Percentiles rank a stretch among this genome's conserved stretches.
Evolutionary conservation across 1,140 invertebrate genomes (phyloP).

Genomic region (Zaprionus ghesquierei): DNA sequence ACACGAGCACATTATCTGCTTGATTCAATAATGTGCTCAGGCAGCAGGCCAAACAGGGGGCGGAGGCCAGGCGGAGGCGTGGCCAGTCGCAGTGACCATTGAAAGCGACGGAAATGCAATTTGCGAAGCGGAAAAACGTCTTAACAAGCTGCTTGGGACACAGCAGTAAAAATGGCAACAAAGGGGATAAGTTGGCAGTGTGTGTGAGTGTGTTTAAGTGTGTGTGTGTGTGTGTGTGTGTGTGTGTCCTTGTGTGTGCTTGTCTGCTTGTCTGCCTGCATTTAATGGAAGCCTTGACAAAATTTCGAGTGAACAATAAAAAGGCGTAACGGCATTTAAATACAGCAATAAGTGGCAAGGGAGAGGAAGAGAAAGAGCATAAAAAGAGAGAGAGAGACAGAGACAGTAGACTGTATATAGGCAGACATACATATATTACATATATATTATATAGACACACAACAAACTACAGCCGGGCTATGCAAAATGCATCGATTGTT

Average conservation of each 20-base stretch:
- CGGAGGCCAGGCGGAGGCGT: neutral
- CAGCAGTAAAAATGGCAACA: constrained; percentile 15
- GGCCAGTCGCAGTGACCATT: constrained; percentile 29
- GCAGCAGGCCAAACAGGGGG: neutral
- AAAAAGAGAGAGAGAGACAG: too few relatives aligned
- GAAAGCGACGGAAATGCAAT: constrained; percentile 68
- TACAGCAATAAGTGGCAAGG: neutral
- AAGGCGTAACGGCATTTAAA: constrained; percentile 63
- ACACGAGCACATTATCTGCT: constrained; percentile 51
- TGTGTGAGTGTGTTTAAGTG: neutral
- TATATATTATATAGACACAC: neutral
- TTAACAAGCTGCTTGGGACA: constrained; percentile 58
- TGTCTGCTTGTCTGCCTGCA: constrained; percentile 45
- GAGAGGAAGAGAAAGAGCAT: neutral
- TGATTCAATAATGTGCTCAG: constrained; percentile 75
- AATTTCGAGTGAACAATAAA: constrained; percentile 68
- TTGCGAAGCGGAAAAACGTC: constrained; percentile 64
- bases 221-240: neutral
- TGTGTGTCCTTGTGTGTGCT: neutral
- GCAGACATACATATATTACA: neutral
- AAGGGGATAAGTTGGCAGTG: neutral
- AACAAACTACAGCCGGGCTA: neutral
- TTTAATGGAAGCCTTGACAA: constrained; percentile 71
- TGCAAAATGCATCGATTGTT: constrained; percentile 20
- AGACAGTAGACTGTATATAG: neutral